Evolutionary conservation across 2,888 invertebrate genomes (phyloP).

Genomic region (Digitonthophagus gazella): DNA sequence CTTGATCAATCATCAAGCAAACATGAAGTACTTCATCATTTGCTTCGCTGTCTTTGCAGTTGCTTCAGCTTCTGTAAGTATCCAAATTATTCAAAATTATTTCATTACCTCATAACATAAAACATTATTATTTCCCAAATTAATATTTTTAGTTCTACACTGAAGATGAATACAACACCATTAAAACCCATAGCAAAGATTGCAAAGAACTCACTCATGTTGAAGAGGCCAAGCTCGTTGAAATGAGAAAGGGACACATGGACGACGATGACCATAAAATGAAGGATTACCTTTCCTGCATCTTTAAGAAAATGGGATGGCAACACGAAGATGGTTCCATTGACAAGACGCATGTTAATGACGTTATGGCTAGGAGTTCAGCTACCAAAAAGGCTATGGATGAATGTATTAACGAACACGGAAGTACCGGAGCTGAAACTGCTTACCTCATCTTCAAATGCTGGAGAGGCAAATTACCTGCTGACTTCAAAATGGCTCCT

Average conservation of each 20-base stretch:
- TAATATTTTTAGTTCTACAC: slow-evolving; percentile 6
- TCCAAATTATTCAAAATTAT: too few relatives aligned
- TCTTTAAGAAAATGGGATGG: slow-evolving; percentile 12
- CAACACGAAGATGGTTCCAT: slow-evolving; percentile 8
- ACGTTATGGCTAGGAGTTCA: slow-evolving; percentile 24
- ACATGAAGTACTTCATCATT: slow-evolving; percentile 2
- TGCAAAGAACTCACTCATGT: background rate
- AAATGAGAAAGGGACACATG: slow-evolving; percentile 3
- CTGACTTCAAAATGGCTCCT: background rate
- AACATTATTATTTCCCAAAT: background rate
- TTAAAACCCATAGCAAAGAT: slow-evolving; percentile 2
- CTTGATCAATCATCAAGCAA: background rate
- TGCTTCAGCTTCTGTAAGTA: slow-evolving; percentile 1
- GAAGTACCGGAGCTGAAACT: slow-evolving; percentile 19
- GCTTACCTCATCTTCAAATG: slow-evolving; percentile 27
- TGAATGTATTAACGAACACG: slow-evolving; percentile 30
- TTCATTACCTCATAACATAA: too few relatives aligned
- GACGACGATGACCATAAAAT: slow-evolving; percentile 7
- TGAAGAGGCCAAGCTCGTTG: background rate
- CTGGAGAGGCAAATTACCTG: slow-evolving; percentile 41
- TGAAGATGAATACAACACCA: background rate
- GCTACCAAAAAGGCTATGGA: slow-evolving; percentile 50
- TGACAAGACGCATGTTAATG: background rate
- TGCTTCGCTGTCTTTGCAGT: background rate
- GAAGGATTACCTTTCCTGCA: slow-evolving; percentile 6